phyloP scores from a whole-genome alignment of 2,888 invertebrate genomes.

The Diabrotica balteata region DNA sequence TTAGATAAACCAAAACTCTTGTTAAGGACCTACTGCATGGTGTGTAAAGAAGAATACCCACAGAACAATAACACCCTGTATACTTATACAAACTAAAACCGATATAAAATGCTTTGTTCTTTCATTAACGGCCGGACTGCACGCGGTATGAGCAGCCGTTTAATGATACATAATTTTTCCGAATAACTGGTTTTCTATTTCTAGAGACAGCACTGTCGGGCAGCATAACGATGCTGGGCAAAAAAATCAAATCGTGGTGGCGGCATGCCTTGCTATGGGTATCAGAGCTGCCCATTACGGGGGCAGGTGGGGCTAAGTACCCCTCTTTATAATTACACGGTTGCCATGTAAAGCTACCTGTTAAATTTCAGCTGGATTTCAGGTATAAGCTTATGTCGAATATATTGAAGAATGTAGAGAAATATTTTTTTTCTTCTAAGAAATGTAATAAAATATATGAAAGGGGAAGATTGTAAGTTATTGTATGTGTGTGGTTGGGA shows the following conservation, averaged over 20 bases:
- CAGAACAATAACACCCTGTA: not conserved
- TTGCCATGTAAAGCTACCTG: no score
- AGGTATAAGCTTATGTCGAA: no score
- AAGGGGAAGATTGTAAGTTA: no score
- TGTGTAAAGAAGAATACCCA: no score
- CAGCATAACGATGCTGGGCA: not conserved
- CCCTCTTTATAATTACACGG: not conserved
- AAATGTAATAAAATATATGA: no score
- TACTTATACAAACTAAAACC: slow-evolving; percentile 11
- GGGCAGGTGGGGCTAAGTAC: not conserved
- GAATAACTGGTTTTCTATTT: slow-evolving; percentile 31
- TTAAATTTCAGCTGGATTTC: no score
- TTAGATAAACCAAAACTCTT: no score
- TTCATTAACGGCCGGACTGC: slow-evolving; percentile 19
- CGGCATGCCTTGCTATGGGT: not conserved
- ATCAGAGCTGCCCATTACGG: slow-evolving; percentile 1
- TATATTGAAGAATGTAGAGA: no score
- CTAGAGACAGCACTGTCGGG: slow-evolving; percentile 12
- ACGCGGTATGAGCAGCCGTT: slow-evolving; percentile 22
- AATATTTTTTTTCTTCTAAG: no score
- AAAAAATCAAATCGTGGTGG: not conserved
- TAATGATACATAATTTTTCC: slow-evolving; percentile 28
- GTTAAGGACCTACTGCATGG: no score
- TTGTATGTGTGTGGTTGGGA: no score
- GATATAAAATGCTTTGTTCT: slow-evolving; percentile 28